phyloP scores from a whole-genome alignment of 1,140 invertebrate species.

The Trachymyrmex cornetzi region DNA sequence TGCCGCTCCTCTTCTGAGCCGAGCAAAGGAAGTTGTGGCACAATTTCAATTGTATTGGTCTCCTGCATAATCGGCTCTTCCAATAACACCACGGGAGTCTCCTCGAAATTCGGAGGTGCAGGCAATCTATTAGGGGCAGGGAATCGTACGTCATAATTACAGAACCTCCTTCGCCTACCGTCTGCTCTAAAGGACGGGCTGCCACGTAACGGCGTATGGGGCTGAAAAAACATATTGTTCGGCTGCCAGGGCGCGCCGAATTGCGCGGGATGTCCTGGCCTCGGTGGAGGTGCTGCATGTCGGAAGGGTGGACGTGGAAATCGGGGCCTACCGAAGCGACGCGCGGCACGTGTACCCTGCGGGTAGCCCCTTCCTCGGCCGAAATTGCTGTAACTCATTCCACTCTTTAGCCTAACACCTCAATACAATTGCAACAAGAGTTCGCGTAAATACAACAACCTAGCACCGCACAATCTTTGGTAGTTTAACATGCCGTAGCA shows the following conservation, averaged over 20 bases:
- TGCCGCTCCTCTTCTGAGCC: constrained; percentile 84
- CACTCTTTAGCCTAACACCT: constrained; percentile 56
- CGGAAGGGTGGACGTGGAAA: constrained; percentile 66
- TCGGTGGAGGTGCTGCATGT: constrained; percentile 12
- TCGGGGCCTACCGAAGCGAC: constrained; percentile 58
- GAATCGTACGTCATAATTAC: constrained; percentile 34
- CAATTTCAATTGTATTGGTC: background rate
- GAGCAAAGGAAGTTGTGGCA: constrained; percentile 71
- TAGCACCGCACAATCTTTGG: constrained; percentile 30
- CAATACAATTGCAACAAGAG: background rate
- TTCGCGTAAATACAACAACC: background rate
- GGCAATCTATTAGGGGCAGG: constrained; percentile 40
- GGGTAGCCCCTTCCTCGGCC: constrained; percentile 74
- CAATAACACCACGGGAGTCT: background rate
- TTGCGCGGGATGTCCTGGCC: constrained; percentile 4
- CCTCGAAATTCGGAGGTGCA: background rate
- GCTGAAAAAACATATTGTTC: constrained; percentile 53
- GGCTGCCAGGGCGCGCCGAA: constrained; percentile 48
- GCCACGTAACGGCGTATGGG: constrained; percentile 32
- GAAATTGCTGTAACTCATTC: constrained; percentile 79
- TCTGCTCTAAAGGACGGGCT: constrained; percentile 34
- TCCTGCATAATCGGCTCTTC: background rate
- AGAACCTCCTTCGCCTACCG: constrained; percentile 13
- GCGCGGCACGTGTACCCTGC: constrained; percentile 69
- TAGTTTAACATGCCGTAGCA: background rate